Base-by-base conservation (phyloP, 2,113 vertebrate species). In the Polypterus senegalus region DNA sequence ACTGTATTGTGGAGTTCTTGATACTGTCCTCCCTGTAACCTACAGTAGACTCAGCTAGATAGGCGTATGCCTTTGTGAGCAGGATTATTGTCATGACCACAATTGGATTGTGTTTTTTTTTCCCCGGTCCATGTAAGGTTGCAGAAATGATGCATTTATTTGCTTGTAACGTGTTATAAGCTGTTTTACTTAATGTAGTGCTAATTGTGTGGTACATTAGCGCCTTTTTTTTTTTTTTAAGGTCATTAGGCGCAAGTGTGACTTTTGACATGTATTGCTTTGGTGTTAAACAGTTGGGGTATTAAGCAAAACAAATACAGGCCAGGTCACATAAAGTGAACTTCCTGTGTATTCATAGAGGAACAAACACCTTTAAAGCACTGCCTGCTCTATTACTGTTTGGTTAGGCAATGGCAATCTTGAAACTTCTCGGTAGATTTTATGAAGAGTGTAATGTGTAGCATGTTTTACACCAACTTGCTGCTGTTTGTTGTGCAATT, bases 241-340 rank as follows among this genome's bases (percentile, higher is more conserved):
- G 68, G 68, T 73, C 66, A 67, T 49, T 7, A 60, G 51, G 54
- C 61, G 47, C 61, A 57, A 59, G 56, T 65, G 62, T 60, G 59
- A 49, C 47, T 48, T 60, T 64, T 62, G 61, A 44, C 54, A 58
- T 61, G 67, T 66, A 63, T 56, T 51, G 9, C n/a, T 7, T 58
- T 54, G 64, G 61, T 44, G 10, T 11, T n/a, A 53, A 58, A 7
- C 59, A 46, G n/a, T 48, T 8, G 9, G 7, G 11, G 3, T 3
- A 53, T 5, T 47, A 51, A 63, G 61, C 71, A 76, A 77, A 79
- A 78, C 70, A 76, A 74, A 74, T 74, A 73, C 64, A 74, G 68
- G 66, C 2, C 65, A 59, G 61, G 63, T 69, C 66, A 70, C 75
- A 68, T 73, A 75, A 64, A 74, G 66, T 75, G 70, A 61, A 63